A percentile compares a stretch with the other conserved stretches of the same genome.
Conservation (phyloP, 2,888 invertebrate species). For the Phaedon cochleariae region DNA sequence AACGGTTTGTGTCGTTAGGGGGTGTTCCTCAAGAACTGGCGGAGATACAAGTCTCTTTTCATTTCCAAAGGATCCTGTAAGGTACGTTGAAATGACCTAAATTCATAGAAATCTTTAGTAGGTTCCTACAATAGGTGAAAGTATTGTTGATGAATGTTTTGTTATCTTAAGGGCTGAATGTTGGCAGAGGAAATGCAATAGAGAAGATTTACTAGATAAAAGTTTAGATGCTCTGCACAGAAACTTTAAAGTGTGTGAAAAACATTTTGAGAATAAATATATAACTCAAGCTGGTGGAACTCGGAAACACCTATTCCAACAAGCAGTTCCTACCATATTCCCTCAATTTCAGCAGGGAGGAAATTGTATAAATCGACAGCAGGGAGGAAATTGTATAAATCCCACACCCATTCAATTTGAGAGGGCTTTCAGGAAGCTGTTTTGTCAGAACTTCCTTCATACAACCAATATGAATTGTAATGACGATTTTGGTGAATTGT, state of each 20-base stretch:
- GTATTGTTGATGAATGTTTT: not conserved
- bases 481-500: conserved; percentile 19
- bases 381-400: conserved; percentile 26
- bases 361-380: conserved; percentile 36
- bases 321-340: conserved; percentile 16
- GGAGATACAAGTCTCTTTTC: conserved; percentile 2
- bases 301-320: conserved; percentile 10
- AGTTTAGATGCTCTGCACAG: conserved; percentile 8
- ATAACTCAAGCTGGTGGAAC: conserved; percentile 4
- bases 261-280: conserved; percentile 14
- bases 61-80: conserved; percentile 9
- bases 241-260: conserved; percentile 22
- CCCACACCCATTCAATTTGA: conserved; percentile 15
- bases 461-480: conserved; percentile 25
- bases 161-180: conserved; percentile 6
- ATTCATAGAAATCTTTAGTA: not conserved
- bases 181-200: conserved; percentile 5
- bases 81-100: not conserved
- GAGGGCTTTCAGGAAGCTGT: conserved; percentile 10
- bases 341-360: conserved; percentile 39
- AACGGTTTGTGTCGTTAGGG: conserved; percentile 10
- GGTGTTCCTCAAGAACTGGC: conserved; percentile 10
- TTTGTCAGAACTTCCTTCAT: conserved; percentile 29
- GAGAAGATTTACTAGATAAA: conserved; percentile 13
- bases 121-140: not conserved